phyloP scores from a whole-genome alignment of 2,888 invertebrate genomes.

The Emmelina monodactyla region DNA sequence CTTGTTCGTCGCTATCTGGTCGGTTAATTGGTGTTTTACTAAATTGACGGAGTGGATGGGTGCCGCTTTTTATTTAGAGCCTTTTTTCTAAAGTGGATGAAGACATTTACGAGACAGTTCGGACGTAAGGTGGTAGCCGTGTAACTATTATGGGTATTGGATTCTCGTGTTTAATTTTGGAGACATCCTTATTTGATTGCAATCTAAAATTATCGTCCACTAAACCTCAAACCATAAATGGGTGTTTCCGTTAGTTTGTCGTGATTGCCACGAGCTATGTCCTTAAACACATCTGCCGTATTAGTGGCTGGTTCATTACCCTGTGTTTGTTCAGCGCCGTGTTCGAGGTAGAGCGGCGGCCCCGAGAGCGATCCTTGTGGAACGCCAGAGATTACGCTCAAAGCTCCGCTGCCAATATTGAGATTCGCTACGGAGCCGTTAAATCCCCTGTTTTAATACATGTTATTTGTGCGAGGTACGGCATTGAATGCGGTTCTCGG shows the following conservation, averaged over 20 bases:
- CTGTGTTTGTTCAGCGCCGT: conserved; percentile 4
- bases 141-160: too few species aligned
- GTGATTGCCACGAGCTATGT: background rate
- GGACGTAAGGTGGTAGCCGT: background rate
- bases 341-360: background rate
- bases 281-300: background rate
- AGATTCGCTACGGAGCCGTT: conserved; percentile 1
- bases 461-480: too few species aligned
- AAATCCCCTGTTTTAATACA: conserved; percentile 1
- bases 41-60: conserved; percentile 5
- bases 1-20: conserved; percentile 9
- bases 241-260: too few species aligned
- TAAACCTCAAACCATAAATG: too few species aligned
- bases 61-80: background rate
- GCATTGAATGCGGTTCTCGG: background rate
- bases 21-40: conserved; percentile 13
- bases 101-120: background rate
- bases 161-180: too few species aligned
- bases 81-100: background rate
- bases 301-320: conserved; percentile 17
- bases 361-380: conserved; percentile 1
- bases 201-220: too few species aligned
- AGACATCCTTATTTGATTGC: too few species aligned
- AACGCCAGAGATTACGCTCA: conserved; percentile 3
- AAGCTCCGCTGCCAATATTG: conserved; percentile 1